Conservation (phyloP, 2,113 vertebrate species). For the Caretta caretta region DNA sequence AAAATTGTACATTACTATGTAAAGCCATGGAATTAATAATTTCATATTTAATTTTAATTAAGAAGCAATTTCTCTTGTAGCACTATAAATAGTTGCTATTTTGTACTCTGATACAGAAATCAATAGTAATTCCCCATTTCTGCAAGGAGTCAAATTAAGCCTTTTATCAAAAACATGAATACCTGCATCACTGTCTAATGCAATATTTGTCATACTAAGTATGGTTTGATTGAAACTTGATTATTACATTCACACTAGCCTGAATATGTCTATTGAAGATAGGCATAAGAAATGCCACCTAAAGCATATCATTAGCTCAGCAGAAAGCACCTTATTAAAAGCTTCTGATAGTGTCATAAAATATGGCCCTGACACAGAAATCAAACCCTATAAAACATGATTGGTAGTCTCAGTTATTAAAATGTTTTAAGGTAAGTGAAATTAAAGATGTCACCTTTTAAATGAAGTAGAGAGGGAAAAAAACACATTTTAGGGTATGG, state of each 20-base stretch:
- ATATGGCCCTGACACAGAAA: slow-evolving; percentile 77
- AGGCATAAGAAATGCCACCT: slow-evolving; percentile 80
- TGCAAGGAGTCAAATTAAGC: slow-evolving; percentile 80
- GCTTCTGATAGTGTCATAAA: slow-evolving; percentile 76
- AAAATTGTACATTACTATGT: slow-evolving; percentile 72
- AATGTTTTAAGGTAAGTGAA: slow-evolving; percentile 81
- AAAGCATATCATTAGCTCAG: slow-evolving; percentile 83
- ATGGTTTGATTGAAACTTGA: slow-evolving; percentile 84
- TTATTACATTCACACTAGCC: slow-evolving; percentile 83
- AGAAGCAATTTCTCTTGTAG: slow-evolving; percentile 77
- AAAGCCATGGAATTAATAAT: slow-evolving; percentile 73
- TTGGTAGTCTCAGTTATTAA: slow-evolving; percentile 80
- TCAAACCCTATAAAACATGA: slow-evolving; percentile 79
- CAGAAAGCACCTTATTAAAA: slow-evolving; percentile 83
- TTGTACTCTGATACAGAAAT: slow-evolving; percentile 80
- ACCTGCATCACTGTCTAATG: slow-evolving; percentile 79
- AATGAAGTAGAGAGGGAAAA: slow-evolving; percentile 58
- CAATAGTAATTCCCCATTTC: slow-evolving; percentile 75
- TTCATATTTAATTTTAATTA: slow-evolving; percentile 83
- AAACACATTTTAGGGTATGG: slow-evolving; percentile 57
- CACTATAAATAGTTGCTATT: slow-evolving; percentile 78
- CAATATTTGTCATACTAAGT: slow-evolving; percentile 83
- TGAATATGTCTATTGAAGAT: slow-evolving; percentile 83
- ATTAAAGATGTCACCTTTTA: slow-evolving; percentile 74
- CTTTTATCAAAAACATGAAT: slow-evolving; percentile 82